These are phyloP conservation scores for Tholera decimalis DNA, from an alignment of 2,888 invertebrate species.

Conservation along the genomic window DNA sequence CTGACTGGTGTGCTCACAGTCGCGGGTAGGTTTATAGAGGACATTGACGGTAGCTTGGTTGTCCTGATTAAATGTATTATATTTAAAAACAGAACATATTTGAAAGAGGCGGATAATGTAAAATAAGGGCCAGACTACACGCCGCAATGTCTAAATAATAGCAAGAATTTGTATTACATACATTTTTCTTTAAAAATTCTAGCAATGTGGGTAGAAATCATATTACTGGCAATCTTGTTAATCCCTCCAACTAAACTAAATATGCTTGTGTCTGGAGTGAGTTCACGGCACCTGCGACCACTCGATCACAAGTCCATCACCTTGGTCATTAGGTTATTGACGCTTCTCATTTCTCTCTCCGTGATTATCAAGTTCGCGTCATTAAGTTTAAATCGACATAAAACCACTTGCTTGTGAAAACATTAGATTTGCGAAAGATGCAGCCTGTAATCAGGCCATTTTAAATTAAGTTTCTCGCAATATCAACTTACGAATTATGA, in stretches of 20 bases:
- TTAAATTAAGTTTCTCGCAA: background rate
- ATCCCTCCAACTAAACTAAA: too few species aligned
- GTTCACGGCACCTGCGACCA: too few species aligned
- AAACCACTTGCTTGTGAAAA: background rate
- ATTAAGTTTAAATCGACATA: background rate
- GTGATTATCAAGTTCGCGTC: too few species aligned
- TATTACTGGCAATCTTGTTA: too few species aligned
- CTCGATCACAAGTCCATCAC: too few species aligned
- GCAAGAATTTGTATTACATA: too few species aligned
- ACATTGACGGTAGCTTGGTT: slow-evolving; percentile 28
- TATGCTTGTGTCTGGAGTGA: too few species aligned
- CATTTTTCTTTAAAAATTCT: too few species aligned
- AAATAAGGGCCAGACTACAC: background rate
- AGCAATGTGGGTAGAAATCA: too few species aligned
- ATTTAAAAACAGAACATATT: background rate
- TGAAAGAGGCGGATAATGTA: background rate
- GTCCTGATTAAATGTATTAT: slow-evolving; percentile 14
- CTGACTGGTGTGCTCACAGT: slow-evolving; percentile 10
- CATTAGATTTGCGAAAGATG: background rate
- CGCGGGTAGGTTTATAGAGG: slow-evolving; percentile 37
- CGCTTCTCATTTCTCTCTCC: too few species aligned
- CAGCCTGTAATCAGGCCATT: background rate
- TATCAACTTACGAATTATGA: slow-evolving; percentile 60
- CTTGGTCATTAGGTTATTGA: too few species aligned
- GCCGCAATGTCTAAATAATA: background rate